A percentile compares a stretch with the other conserved stretches of the same genome.
phyloP scores from a whole-genome alignment of 1,140 invertebrate genomes.

The Hylaeus anthracinus region DNA sequence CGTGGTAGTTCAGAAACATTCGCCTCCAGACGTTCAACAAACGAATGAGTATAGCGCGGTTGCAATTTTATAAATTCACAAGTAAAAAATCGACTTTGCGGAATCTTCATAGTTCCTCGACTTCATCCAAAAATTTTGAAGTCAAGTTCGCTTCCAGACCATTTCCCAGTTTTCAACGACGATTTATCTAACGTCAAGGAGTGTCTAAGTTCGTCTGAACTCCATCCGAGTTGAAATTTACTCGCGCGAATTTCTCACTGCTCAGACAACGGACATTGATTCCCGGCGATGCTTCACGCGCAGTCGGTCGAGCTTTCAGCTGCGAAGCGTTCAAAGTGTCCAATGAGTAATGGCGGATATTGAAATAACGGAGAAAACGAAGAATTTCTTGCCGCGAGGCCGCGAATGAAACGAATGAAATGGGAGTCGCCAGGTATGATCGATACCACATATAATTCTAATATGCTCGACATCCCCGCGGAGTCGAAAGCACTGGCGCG shows the following conservation, averaged over 20 bases:
- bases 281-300: no score
- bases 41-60: no score
- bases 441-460: constrained; percentile 53
- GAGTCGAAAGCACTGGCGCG: constrained; percentile 8
- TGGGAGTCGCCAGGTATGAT: constrained; percentile 9
- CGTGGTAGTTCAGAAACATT: no score
- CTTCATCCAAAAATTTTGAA: no score
- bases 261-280: background rate
- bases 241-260: background rate
- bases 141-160: background rate
- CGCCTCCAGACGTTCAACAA: no score
- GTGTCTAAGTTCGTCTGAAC: background rate
- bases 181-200: background rate
- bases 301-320: background rate
- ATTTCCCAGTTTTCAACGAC: background rate
- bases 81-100: no score
- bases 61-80: no score
- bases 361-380: constrained; percentile 8
- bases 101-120: no score
- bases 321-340: background rate
- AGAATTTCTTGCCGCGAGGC: constrained; percentile 15
- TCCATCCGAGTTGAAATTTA: background rate
- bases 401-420: background rate
- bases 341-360: background rate
- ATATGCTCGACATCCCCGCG: constrained; percentile 24